These are phyloP conservation scores for Mustela erminea DNA, from an alignment of 2,797 vertebrate genomes.

Conservation along the genomic window DNA sequence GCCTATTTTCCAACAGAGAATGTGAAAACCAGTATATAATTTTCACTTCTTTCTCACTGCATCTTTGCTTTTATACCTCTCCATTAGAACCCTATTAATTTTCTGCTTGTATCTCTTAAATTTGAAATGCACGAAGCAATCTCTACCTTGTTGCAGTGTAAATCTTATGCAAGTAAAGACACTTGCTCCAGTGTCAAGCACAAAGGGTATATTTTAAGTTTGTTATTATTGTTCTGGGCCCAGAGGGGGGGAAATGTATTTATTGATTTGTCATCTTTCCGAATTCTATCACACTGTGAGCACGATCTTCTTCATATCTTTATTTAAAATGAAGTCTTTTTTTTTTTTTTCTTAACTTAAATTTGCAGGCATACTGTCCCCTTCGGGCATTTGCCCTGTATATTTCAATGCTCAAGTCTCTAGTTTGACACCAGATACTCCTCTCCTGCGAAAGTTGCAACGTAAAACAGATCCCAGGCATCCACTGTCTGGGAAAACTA, in stretches of 20 bases:
- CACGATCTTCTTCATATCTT: neutral
- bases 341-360: neutral
- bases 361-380: neutral
- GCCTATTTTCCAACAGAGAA: neutral
- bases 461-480: neutral
- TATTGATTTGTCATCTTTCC: neutral
- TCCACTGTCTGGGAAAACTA: neutral
- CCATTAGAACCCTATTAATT: neutral
- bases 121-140: slow-evolving; percentile 17
- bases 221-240: neutral
- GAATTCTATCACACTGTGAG: neutral
- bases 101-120: neutral
- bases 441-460: neutral
- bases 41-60: slow-evolving; percentile 18
- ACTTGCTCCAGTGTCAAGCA: neutral
- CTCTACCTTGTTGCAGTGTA: neutral
- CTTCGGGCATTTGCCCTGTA: neutral
- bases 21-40: neutral
- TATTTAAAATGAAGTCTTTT: neutral
- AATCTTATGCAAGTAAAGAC: neutral
- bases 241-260: neutral
- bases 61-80: neutral
- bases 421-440: neutral
- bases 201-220: neutral
- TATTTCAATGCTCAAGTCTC: neutral